Evolutionary conservation across 2,113 vertebrate species (phyloP).

Genomic region (Cyphotilapia sp.): DNA sequence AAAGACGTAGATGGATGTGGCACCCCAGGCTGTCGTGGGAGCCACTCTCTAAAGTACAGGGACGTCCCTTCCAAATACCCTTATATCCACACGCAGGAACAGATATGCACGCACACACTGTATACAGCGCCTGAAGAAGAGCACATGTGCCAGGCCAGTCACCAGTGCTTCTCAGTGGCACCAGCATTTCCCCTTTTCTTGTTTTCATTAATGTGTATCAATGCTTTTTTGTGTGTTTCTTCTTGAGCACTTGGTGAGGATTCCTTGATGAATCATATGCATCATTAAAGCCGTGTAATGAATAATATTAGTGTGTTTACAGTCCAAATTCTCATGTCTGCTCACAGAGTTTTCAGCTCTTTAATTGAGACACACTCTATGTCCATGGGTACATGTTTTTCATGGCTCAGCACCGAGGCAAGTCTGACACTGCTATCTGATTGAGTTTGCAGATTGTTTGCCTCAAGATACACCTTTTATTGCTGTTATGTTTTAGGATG

Average conservation of each 20-base stretch:
- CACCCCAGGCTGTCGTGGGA: constrained; percentile 77
- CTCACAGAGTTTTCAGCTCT: constrained; percentile 1
- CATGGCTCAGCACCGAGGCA: not conserved
- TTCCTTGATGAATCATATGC: not conserved
- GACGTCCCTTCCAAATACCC: constrained; percentile 30
- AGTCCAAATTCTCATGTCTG: constrained; percentile 38
- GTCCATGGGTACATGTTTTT: not conserved
- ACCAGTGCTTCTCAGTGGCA: not conserved
- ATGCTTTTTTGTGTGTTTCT: not conserved
- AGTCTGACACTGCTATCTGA: not conserved
- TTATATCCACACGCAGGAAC: not conserved
- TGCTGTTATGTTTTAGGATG: not conserved
- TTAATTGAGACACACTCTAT: constrained; percentile 9
- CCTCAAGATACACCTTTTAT: not conserved
- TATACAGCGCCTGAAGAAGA: not conserved
- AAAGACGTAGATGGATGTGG: constrained; percentile 97
- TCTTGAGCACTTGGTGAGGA: not conserved
- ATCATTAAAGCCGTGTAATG: not conserved
- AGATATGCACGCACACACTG: not conserved
- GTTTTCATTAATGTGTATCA: not conserved
- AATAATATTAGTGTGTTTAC: not conserved
- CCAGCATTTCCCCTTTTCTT: not conserved
- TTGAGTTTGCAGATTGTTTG: not conserved
- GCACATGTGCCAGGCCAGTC: not conserved
- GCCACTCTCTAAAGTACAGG: constrained; percentile 39